Percentiles rank a stretch among this genome's conserved stretches.
phyloP scores from a whole-genome alignment of 2,888 invertebrate genomes.

The Drosophila setosimentum region DNA sequence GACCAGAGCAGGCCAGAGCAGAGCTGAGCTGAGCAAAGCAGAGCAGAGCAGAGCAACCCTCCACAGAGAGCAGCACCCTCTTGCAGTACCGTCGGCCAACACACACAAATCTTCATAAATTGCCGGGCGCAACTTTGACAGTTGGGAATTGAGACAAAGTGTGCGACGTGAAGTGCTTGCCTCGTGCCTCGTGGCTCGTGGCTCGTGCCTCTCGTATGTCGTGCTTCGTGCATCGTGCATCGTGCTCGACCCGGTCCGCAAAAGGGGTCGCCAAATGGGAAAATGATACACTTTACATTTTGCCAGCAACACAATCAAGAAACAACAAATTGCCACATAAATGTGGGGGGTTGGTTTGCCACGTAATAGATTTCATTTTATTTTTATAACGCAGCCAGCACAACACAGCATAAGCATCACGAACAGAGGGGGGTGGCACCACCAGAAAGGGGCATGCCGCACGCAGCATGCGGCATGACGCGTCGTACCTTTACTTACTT shows the following conservation, averaged over 20 bases:
- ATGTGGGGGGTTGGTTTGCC: constrained; percentile 85
- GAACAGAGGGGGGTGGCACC: constrained; percentile 1
- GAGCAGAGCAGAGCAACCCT: constrained; percentile 19
- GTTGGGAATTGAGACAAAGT: constrained; percentile 80
- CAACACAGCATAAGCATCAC: constrained; percentile 2
- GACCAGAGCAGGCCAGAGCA: neutral
- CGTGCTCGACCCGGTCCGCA: constrained; percentile 14
- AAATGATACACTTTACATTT: constrained; percentile 85
- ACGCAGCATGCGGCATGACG: constrained; percentile 13
- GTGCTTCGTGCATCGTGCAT: constrained; percentile 16
- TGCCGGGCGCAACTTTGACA: constrained; percentile 63
- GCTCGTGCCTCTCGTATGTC: constrained; percentile 1
- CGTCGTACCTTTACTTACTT: constrained; percentile 63
- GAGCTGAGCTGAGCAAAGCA: neutral
- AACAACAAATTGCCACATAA: constrained; percentile 85
- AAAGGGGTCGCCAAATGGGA: constrained; percentile 71
- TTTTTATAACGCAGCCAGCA: constrained; percentile 68
- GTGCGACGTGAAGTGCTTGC: constrained; percentile 53
- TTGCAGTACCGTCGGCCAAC: constrained; percentile 54
- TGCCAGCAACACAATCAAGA: constrained; percentile 79
- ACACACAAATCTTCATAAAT: constrained; percentile 83
- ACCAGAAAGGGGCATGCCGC: neutral
- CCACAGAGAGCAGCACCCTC: neutral
- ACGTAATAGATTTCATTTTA: constrained; percentile 85
- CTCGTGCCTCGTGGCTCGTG: neutral